phyloP scores from a whole-genome alignment of 92 coral and sea anemone species.

The Parazoanthus atlanticus region DNA sequence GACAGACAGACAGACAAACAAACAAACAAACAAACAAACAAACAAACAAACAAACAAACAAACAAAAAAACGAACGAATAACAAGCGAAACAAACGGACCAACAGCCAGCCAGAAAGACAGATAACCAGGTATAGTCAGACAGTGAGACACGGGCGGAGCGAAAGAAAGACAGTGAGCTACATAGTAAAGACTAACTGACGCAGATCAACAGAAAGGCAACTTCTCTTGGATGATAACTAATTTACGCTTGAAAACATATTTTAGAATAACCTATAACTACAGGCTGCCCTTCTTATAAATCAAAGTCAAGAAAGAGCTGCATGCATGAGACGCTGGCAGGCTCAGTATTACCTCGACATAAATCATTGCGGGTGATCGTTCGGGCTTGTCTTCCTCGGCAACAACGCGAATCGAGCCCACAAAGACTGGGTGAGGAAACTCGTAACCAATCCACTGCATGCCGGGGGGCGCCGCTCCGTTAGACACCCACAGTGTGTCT shows the following conservation, averaged over 20 bases:
- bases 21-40: background rate
- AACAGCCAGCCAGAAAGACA: too few relatives aligned
- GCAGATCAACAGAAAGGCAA: too few relatives aligned
- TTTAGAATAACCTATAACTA: too few relatives aligned
- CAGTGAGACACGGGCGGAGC: background rate
- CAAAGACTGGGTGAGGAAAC: slow-evolving; percentile 81
- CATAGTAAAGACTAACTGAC: too few relatives aligned
- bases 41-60: background rate
- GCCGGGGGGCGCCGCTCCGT: slow-evolving; percentile 96
- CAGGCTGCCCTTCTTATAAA: too few relatives aligned
- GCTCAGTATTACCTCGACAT: slow-evolving; percentile 64
- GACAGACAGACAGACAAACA: background rate
- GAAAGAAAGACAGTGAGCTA: background rate
- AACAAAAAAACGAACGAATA: background rate
- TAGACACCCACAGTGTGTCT: slow-evolving; percentile 94
- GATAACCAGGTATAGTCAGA: too few relatives aligned
- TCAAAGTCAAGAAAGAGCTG: too few relatives aligned
- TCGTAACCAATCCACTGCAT: slow-evolving; percentile 98
- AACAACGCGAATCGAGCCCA: slow-evolving; percentile 88
- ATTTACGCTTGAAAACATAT: too few relatives aligned
- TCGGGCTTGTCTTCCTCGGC: slow-evolving; percentile 94
- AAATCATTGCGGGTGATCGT: slow-evolving; percentile 85
- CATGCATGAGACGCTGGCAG: background rate
- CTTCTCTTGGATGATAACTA: too few relatives aligned
- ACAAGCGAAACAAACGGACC: too few relatives aligned